These are phyloP conservation scores for Formica selysi DNA, from an alignment of 1,140 invertebrate genomes.

Conservation along the genomic window DNA sequence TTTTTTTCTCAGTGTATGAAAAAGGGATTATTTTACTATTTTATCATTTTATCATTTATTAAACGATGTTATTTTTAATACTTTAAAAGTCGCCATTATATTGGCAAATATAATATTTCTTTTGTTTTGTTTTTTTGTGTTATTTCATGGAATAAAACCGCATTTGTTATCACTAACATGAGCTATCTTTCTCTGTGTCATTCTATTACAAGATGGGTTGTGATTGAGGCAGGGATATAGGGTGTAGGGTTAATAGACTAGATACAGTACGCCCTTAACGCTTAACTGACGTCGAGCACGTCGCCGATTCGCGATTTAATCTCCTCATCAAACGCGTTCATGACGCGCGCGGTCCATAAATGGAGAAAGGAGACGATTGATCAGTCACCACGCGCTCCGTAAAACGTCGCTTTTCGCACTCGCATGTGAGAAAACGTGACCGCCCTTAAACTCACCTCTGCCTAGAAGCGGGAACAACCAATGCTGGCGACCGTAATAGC, in stretches of 20 bases:
- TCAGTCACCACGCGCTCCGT: constrained; percentile 34
- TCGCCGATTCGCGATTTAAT: background rate
- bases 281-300: background rate
- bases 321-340: background rate
- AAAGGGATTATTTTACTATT: too few species aligned
- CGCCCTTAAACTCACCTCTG: constrained; percentile 30
- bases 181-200: background rate
- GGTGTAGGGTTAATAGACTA: background rate
- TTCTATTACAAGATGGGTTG: background rate
- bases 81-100: background rate
- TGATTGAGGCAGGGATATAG: background rate
- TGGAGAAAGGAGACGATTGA: constrained; percentile 62
- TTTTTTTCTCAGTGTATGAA: too few species aligned
- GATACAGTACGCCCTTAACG: background rate
- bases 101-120: background rate
- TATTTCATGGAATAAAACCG: background rate
- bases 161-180: background rate
- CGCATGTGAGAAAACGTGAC: constrained; percentile 44
- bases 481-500: background rate
- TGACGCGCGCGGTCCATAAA: constrained; percentile 58
- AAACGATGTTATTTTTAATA: background rate
- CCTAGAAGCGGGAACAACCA: background rate
- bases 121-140: background rate
- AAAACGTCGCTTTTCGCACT: constrained; percentile 35
- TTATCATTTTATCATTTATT: background rate